A percentile compares a stretch with the other conserved stretches of the same genome.
These are phyloP conservation scores for Cavia porcellus DNA, from an alignment of 2,113 vertebrate genomes.

Conservation along the genomic window DNA sequence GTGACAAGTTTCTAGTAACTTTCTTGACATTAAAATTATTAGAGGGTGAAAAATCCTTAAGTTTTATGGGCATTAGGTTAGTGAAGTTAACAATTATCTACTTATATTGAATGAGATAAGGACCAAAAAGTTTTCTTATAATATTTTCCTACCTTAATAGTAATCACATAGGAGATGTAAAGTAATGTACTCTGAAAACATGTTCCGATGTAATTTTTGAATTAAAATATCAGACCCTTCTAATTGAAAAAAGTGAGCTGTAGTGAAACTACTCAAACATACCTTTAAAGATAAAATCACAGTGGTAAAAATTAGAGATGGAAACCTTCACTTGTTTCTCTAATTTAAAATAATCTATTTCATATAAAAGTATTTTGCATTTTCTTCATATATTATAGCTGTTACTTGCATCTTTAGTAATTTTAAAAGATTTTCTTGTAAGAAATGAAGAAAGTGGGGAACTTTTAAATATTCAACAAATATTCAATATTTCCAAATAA, in stretches of 20 bases:
- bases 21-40: conserved; percentile 46
- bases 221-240: neutral
- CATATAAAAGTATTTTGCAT: neutral
- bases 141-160: neutral
- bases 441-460: neutral
- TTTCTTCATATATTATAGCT: neutral
- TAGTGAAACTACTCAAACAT: neutral
- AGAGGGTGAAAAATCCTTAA: neutral
- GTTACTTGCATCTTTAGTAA: conserved; percentile 40
- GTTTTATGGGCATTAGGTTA: neutral
- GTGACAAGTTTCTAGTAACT: conserved; percentile 36
- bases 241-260: neutral
- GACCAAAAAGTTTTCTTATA: neutral
- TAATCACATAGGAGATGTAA: neutral
- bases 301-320: neutral
- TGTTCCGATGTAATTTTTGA: conserved; percentile 12
- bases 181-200: neutral
- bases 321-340: neutral
- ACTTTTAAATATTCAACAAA: conserved; percentile 71
- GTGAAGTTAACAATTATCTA: neutral
- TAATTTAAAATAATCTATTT: neutral
- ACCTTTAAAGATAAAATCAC: neutral
- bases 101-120: neutral
- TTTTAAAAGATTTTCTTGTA: conserved; percentile 33
- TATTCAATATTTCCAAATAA: conserved; percentile 69